These are phyloP conservation scores for Passer montanus DNA, from an alignment of 2,113 vertebrate genomes.

Conservation along the genomic window DNA sequence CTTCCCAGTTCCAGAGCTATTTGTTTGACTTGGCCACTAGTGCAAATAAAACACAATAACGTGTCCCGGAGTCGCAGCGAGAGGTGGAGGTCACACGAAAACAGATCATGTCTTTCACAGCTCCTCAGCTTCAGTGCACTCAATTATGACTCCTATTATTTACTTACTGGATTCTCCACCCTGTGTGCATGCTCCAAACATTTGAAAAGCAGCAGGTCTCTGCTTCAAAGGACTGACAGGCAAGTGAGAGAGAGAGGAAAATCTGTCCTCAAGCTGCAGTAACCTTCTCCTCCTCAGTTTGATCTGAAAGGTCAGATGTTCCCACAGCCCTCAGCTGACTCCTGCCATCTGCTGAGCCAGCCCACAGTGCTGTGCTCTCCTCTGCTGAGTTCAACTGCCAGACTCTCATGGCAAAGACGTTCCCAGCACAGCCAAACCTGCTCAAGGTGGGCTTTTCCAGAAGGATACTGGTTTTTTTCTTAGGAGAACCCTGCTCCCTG, in stretches of 20 bases:
- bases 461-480: neutral
- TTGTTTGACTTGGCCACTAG: constrained; percentile 61
- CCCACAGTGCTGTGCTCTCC: neutral
- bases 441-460: neutral
- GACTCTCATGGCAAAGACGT: rapidly evolving
- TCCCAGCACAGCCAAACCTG: neutral
- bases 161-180: constrained; percentile 19
- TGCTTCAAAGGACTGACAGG: constrained; percentile 6
- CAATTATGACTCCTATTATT: constrained; percentile 41
- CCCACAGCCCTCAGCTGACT: neutral
- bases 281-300: neutral
- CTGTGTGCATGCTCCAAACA: neutral
- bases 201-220: constrained; percentile 32
- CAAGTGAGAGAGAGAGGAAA: neutral
- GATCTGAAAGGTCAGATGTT: neutral
- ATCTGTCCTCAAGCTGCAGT: neutral
- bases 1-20: constrained; percentile 16
- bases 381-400: neutral
- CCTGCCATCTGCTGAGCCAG: neutral
- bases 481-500: neutral
- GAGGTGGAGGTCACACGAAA: constrained; percentile 53
- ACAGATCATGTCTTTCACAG: constrained; percentile 54
- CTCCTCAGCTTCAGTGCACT: constrained; percentile 1
- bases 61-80: neutral
- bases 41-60: constrained; percentile 53